A percentile compares a stretch with the other conserved stretches of the same genome.
Conservation (phyloP, 2,113 vertebrate species). For the Bathybates hornii region DNA sequence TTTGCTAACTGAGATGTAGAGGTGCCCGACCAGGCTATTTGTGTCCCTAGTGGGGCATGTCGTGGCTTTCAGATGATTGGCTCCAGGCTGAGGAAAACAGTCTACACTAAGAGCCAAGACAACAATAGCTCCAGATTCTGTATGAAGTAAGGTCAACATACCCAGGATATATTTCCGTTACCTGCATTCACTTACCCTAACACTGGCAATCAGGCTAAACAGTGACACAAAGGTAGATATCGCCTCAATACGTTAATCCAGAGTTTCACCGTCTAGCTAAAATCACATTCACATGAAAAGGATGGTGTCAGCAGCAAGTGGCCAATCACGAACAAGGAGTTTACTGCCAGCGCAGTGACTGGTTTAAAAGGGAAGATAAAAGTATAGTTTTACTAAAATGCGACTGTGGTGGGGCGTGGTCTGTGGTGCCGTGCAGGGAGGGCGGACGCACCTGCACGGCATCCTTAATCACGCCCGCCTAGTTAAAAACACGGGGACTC, state of each 20-base stretch:
- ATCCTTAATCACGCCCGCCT: too few species aligned
- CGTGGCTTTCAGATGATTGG: background rate
- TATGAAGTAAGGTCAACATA: fast-evolving
- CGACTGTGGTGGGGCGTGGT: fast-evolving
- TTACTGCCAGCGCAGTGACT: fast-evolving
- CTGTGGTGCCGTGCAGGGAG: too few species aligned
- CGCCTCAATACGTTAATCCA: background rate
- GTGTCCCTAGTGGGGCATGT: background rate
- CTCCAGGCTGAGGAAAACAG: background rate
- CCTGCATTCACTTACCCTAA: background rate
- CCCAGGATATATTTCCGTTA: background rate
- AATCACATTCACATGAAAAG: fast-evolving
- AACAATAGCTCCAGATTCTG: background rate
- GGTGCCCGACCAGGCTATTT: background rate
- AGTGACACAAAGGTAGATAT: fast-evolving
- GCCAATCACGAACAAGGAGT: background rate
- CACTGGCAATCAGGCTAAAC: background rate
- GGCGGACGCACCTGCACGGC: too few species aligned
- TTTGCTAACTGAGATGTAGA: background rate
- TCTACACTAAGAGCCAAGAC: background rate
- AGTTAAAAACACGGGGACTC: too few species aligned
- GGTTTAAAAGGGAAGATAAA: background rate
- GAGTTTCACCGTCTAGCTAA: background rate
- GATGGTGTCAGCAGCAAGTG: fast-evolving
- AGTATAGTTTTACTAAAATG: background rate